Evolutionary conservation across 2,888 invertebrate species (phyloP).

Genomic region (Latrodectus hesperus): DNA sequence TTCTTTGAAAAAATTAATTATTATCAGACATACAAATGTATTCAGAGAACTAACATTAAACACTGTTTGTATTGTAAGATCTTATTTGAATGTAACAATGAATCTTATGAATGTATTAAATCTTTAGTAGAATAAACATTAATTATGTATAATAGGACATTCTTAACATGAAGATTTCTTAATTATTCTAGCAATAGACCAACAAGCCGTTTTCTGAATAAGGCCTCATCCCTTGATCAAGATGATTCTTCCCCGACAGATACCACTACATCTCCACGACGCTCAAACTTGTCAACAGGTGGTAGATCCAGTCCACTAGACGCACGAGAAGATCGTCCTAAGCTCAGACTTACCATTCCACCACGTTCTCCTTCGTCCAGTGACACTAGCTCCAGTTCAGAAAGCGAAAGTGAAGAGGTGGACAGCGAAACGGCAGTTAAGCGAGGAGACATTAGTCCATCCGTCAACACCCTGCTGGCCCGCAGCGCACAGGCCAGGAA

Average conservation of each 20-base stretch:
- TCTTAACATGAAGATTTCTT: too few relatives aligned
- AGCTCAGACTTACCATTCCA: conserved; percentile 38
- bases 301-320: conserved; percentile 37
- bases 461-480: conserved; percentile 58
- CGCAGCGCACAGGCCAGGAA: conserved; percentile 66
- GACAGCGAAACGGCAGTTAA: conserved; percentile 47
- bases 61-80: too few relatives aligned
- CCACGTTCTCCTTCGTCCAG: conserved; percentile 22
- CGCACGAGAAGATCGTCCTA: conserved; percentile 37
- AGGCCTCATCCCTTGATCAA: conserved; percentile 47
- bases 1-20: too few relatives aligned
- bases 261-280: conserved; percentile 12
- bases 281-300: conserved; percentile 20
- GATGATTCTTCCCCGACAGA: conserved; percentile 30
- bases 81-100: too few relatives aligned
- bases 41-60: too few relatives aligned
- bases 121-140: too few relatives aligned
- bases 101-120: too few relatives aligned
- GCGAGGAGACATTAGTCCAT: conserved; percentile 65
- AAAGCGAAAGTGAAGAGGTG: conserved; percentile 35
- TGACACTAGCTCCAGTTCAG: conserved; percentile 14
- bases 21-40: too few relatives aligned
- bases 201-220: conserved; percentile 24
- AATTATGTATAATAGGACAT: too few relatives aligned
- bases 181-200: neutral